A percentile compares a stretch with the other conserved stretches of the same genome.
phyloP scores from a whole-genome alignment of 2,797 vertebrate species.

The Mus minutoides region DNA sequence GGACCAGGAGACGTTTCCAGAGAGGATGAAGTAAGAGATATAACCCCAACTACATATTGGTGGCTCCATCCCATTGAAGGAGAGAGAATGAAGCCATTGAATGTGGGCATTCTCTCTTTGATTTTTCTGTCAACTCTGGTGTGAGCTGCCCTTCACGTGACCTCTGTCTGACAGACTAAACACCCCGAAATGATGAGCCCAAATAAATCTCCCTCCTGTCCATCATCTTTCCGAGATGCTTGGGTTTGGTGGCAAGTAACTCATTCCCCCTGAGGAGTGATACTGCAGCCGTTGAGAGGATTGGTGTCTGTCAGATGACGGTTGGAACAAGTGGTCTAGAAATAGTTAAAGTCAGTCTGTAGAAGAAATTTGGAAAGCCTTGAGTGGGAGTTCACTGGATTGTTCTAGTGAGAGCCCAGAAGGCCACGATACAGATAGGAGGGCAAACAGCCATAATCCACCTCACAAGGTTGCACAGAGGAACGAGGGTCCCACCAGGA shows the following conservation, averaged over 20 bases:
- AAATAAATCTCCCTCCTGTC: not conserved
- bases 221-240: too few species aligned
- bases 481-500: accelerated
- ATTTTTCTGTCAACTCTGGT: not conserved
- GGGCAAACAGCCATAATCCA: not conserved
- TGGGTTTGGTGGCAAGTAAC: too few species aligned
- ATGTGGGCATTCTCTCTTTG: not conserved
- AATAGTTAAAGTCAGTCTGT: not conserved
- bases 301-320: not conserved
- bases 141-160: not conserved
- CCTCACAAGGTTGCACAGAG: not conserved
- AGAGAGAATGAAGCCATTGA: not conserved
- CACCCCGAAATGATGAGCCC: not conserved
- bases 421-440: not conserved
- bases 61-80: not conserved
- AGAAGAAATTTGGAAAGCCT: not conserved
- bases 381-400: not conserved
- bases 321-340: too few species aligned
- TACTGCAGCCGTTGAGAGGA: not conserved
- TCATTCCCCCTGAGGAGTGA: not conserved
- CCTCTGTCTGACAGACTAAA: not conserved
- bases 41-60: not conserved
- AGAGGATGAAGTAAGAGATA: not conserved
- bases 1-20: not conserved
- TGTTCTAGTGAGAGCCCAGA: not conserved